phyloP scores from a whole-genome alignment of 2,113 vertebrate species.

The Tauraco erythrolophus region DNA sequence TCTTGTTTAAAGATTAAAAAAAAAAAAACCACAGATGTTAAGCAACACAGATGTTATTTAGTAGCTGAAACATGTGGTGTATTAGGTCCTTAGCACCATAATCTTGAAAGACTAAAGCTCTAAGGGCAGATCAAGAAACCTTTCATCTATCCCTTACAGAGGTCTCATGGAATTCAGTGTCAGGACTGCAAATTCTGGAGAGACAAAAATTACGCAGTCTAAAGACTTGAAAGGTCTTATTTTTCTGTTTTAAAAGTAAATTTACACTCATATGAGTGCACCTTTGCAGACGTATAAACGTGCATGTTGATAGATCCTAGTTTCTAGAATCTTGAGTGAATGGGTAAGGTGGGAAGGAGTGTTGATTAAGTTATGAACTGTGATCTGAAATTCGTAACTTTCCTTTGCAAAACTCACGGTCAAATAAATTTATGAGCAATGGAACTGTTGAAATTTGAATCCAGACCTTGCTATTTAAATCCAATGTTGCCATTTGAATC shows the following conservation, averaged over 20 bases:
- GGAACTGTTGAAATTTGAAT: background rate
- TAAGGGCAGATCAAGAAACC: background rate
- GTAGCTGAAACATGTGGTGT: background rate
- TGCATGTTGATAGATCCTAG: accelerated
- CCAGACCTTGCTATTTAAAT: background rate
- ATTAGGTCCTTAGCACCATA: background rate
- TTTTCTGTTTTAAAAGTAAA: background rate
- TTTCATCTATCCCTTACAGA: background rate
- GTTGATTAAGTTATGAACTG: background rate
- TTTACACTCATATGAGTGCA: background rate
- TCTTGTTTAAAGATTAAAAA: background rate
- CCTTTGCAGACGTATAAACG: background rate
- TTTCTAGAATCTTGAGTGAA: background rate
- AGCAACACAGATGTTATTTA: background rate
- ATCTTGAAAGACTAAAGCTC: background rate
- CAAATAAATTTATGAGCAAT: background rate
- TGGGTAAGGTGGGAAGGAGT: accelerated
- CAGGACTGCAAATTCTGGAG: background rate
- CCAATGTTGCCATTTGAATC: background rate
- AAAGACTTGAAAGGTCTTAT: background rate
- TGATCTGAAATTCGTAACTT: background rate
- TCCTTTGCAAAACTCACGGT: background rate
- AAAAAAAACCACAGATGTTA: background rate
- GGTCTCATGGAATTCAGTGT: background rate
- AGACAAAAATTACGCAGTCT: background rate